Base-by-base conservation (phyloP, 2,113 vertebrate species). In the Galemys pyrenaicus region DNA sequence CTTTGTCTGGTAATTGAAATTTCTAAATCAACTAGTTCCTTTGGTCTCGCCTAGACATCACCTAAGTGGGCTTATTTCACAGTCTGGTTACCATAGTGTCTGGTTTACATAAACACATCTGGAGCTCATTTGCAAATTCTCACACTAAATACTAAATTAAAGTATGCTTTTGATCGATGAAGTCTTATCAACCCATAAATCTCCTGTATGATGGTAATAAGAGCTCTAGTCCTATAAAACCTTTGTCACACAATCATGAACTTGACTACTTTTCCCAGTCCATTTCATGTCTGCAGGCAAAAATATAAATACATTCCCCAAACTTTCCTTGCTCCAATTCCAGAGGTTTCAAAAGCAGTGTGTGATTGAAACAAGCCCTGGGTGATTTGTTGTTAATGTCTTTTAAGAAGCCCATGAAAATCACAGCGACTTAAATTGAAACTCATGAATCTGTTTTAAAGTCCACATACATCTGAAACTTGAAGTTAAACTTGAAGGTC, bases 401-500 rank as follows among this genome's bases (percentile, higher is more conserved):
- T 84, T 94, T 89, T 89, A 65, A 95, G 73, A 97, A 96, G 92
- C 49, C 51, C 56, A 65, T 58, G 49, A 91, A 96, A 96, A 92
- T 91, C 71, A 94, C 41, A 93, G 71, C 95, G 94, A 95, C 65
- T 86, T 96, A 91, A 91, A 96, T 89, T 81, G 65, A 89, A 96
- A 95, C 87, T 92, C 83, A 77, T 83, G 60, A 94, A 87, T 94
- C 62, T 79, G 26, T 94, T 95, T 95, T 87, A 93, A 96, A 92
- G 71, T 78, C 91, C 86, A 83, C 30, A 58, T 89, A 83, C 94
- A 96, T 94, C 85, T 96, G 95, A 96, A 92, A 95, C 78, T 85
- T 77, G 75, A 93, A 89, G 83, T 92, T 89, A 93, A 89, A 95
- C 79, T 83, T 78, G 73, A 95, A 96, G 83, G 82, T 97, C 90